These are phyloP conservation scores for Sclerodermus sp. DNA, from an alignment of 2,888 invertebrate species.

Conservation along the genomic window DNA sequence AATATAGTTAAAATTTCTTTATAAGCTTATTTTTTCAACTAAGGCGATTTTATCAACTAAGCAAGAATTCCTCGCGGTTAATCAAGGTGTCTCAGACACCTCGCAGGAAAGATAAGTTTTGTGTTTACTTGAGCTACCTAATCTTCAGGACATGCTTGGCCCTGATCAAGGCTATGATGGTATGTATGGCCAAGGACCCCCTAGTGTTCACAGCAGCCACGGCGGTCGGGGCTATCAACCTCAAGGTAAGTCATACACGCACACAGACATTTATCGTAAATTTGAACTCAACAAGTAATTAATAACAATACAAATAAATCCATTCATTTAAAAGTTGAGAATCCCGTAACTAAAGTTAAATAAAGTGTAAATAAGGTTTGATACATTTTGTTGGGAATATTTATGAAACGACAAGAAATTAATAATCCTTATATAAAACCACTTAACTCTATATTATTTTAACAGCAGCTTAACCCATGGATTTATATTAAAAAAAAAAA, in stretches of 20 bases:
- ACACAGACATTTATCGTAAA: not conserved
- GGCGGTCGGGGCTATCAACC: conserved; percentile 79
- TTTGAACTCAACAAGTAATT: no score
- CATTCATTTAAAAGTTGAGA: no score
- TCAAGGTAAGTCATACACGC: conserved; percentile 69
- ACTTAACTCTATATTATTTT: conserved; percentile 51
- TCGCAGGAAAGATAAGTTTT: conserved; percentile 35
- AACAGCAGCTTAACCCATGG: conserved; percentile 57
- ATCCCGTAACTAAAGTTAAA: no score
- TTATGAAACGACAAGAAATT: no score
- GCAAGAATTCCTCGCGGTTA: conserved; percentile 15
- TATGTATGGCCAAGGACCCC: conserved; percentile 89
- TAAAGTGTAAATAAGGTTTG: no score
- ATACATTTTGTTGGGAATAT: no score
- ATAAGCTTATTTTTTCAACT: no score
- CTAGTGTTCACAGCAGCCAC: conserved; percentile 80
- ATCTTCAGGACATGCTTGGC: conserved; percentile 81
- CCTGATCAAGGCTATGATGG: conserved; percentile 92
- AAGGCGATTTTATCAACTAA: conserved; percentile 9
- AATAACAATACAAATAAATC: no score
- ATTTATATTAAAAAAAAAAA: conserved; percentile 46
- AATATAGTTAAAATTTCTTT: not conserved
- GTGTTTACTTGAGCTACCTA: conserved; percentile 55
- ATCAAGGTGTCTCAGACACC: conserved; percentile 23
- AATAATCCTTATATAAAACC: conserved; percentile 9